These are phyloP conservation scores for Cichladusa arquata DNA, from an alignment of 2,113 vertebrate species.

Conservation along the genomic window DNA sequence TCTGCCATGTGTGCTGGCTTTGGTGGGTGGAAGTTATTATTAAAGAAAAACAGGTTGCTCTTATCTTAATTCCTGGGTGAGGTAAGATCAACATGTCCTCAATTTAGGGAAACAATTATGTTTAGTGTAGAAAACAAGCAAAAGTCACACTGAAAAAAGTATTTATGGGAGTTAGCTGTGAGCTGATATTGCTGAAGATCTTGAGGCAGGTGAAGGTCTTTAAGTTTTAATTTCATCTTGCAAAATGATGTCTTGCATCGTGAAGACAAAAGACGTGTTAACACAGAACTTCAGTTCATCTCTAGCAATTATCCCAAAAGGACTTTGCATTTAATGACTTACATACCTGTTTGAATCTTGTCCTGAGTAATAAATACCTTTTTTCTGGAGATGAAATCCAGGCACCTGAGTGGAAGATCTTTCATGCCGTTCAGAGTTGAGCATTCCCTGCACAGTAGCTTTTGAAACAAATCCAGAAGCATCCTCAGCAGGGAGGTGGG, in stretches of 20 bases:
- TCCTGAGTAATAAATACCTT: background rate
- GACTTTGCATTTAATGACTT: background rate
- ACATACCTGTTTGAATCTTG: background rate
- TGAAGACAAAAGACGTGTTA: background rate
- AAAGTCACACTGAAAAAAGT: background rate
- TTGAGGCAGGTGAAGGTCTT: background rate
- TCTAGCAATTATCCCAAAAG: background rate
- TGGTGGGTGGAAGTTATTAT: constrained; percentile 42
- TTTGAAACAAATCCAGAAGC: background rate
- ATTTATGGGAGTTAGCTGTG: background rate
- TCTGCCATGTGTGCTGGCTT: background rate
- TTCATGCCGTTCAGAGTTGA: background rate
- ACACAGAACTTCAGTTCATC: background rate
- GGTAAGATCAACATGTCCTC: background rate
- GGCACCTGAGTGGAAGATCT: background rate
- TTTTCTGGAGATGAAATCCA: background rate
- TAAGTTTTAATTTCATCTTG: background rate
- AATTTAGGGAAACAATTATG: background rate
- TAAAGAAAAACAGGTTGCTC: constrained; percentile 1
- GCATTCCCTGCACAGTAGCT: background rate
- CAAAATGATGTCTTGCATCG: background rate
- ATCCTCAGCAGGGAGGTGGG: background rate
- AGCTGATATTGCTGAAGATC: background rate
- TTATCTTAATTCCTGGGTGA: background rate
- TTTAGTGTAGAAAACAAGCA: background rate